These are phyloP conservation scores for Ruditapes philippinarum DNA, from an alignment of 1,140 invertebrate species.

Conservation along the genomic window DNA sequence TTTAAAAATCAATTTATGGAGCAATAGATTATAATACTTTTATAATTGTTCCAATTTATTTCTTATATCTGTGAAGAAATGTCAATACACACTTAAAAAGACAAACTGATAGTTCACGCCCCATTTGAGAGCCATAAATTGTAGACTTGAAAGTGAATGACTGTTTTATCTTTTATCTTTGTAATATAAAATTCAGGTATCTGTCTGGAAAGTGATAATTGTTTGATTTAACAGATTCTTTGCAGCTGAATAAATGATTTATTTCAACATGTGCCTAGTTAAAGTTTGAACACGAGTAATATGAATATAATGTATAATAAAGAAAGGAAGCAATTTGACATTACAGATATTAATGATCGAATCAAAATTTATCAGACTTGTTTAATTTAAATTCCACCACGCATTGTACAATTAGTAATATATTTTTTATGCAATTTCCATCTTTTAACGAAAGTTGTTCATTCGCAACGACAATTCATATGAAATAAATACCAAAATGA, in stretches of 20 bases:
- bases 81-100: slow-evolving; percentile 21
- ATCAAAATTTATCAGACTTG: too few relatives aligned
- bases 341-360: too few relatives aligned
- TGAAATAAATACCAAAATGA: too few relatives aligned
- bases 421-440: too few relatives aligned
- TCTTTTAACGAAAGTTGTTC: too few relatives aligned
- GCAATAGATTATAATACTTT: slow-evolving; percentile 44
- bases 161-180: slow-evolving; percentile 37
- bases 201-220: slow-evolving; percentile 25
- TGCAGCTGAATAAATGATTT: neutral
- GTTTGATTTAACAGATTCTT: slow-evolving; percentile 26
- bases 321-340: too few relatives aligned
- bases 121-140: slow-evolving; percentile 28
- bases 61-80: slow-evolving; percentile 14
- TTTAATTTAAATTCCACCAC: too few relatives aligned
- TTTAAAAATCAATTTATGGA: slow-evolving; percentile 47
- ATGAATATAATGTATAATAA: too few relatives aligned
- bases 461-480: too few relatives aligned
- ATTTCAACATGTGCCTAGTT: too few relatives aligned
- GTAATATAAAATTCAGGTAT: slow-evolving; percentile 40
- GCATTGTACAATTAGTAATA: too few relatives aligned
- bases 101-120: slow-evolving; percentile 38
- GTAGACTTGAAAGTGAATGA: slow-evolving; percentile 18
- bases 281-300: too few relatives aligned
- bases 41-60: slow-evolving; percentile 34